Conservation (phyloP, 2,888 invertebrate species). For the Micropterix aruncella region DNA sequence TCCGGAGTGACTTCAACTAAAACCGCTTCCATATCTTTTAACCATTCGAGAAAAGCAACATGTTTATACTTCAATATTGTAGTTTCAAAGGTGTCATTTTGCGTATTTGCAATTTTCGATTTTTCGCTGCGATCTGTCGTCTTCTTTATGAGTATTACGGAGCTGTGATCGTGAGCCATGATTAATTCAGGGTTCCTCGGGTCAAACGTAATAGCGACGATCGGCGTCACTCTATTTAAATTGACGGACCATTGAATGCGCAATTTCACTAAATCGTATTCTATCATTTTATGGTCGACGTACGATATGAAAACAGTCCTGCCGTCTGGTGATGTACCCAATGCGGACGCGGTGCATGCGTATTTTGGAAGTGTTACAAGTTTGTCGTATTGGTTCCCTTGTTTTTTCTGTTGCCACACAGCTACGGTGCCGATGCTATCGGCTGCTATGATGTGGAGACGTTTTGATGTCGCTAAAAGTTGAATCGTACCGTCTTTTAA, state of each 20-base stretch:
- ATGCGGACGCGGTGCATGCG: background rate
- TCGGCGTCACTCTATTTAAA: background rate
- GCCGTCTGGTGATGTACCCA: background rate
- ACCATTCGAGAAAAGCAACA: background rate
- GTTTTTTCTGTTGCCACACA: slow-evolving; percentile 34
- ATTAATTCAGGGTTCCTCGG: background rate
- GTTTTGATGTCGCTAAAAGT: slow-evolving; percentile 22
- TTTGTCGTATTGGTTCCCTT: background rate
- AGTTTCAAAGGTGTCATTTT: background rate
- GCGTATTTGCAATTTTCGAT: background rate
- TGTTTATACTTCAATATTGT: background rate
- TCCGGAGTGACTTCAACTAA: background rate
- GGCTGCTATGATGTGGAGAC: slow-evolving; percentile 42
- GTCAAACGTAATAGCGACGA: background rate
- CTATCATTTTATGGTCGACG: background rate
- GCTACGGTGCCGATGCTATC: slow-evolving; percentile 51
- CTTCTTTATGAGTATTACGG: background rate
- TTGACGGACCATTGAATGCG: background rate
- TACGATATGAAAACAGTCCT: background rate
- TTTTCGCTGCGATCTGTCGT: background rate
- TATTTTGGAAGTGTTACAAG: background rate
- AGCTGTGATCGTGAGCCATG: background rate
- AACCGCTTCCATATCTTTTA: background rate
- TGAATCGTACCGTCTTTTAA: slow-evolving; percentile 40
- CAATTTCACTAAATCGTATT: background rate